Evolutionary conservation across 2,113 vertebrate genomes (phyloP), one percentile per base, ranked within the genome.

Genomic region (Zeus faber): DNA sequence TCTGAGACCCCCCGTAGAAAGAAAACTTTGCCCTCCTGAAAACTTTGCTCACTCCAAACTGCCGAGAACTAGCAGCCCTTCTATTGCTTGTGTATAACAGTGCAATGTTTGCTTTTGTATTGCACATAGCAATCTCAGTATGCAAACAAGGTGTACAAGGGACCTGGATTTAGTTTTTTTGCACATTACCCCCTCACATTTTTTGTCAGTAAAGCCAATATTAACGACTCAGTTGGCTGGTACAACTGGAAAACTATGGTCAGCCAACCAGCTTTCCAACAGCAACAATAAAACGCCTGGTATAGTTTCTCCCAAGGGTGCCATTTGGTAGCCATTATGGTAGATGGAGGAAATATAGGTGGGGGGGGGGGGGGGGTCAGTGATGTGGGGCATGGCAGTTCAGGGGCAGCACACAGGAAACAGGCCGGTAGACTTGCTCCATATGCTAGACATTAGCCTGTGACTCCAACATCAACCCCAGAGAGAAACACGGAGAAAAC

Each of bases 281-380:
- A 51, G 37, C 53, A 62, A 39, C 37, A 58, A 26, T 51, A 5
- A 46, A 5, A 7, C 22, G 13, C 44, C 45, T 58, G 63, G 64
- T 31, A 44, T 46, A 61, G 29, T 54, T 41, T 31, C 41, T 37
- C 31, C 55, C 35, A 59, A 43, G 40, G 33, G 20, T 18, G 26
- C 50, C 64, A 76, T 76, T 70, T 68, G 73, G 61, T 72, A 56
- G 56, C 51, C 65, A 77, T 77, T 77, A 72, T 22, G 6, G 23
- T 35, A 17, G 20, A 40, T 23, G 23, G 11, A 49, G 46, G 63
- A 59, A 58, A n/a, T 48, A 51, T 37, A 35, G 33, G 33, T 37
- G 33, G 33, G 13, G 33, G 33, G 24, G 39, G 3, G 53, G 21
- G 31, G 24, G 14, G 22, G 7, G 57, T 37, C 22, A 21, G 21